Base-by-base conservation (phyloP, 2,113 vertebrate species). In the Antennarius striatus region DNA sequence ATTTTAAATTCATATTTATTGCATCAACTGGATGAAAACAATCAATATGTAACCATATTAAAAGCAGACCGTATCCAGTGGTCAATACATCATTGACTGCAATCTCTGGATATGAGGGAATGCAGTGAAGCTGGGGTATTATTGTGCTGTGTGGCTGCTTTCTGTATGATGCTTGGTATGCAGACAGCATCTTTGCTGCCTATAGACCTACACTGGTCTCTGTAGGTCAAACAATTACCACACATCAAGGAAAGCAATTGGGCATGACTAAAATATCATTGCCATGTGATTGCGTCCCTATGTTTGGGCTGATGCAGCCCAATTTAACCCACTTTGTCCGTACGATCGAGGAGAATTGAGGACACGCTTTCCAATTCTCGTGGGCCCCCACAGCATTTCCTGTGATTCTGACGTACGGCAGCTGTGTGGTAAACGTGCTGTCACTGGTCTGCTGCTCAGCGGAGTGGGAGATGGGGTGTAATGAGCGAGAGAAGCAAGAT, bases 171-270 rank as follows among this genome's bases (percentile, higher is more conserved):
- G 56, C 74, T 86, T 79, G 79, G 83, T 86, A 86, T 89, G 81
- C 84, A 84, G 72, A 58, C 65, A 1, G 65, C 29, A 3, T 75
- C 55, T 17, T 74, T 56, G 15, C 60, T 11, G 63, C 73, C 64
- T 75, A 81, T 83, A 69, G 60, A 66, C 75, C 50, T 42, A 17
- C 71, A 50, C 62, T 22, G 16, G 62, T 73, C 39, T 87, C 82
- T 73, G 56, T 58, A 73, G 89, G 91, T 91, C 88, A 90, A 84
- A 73, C 91, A 91, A 92, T 93, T 92, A 91, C 89, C 83, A 77
- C 83, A 85, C 89, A 92, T 91, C 89, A 89, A 84, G 85, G 68
- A 63, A 85, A 84, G 80, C 86, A 92, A 92, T 91, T 92, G 89
- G 73, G 71, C 89, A 59, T 93, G 88, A 91, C 90, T 85, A 86